phyloP scores from a whole-genome alignment of 2,113 vertebrate species.

The Gorsachius goisagi region DNA sequence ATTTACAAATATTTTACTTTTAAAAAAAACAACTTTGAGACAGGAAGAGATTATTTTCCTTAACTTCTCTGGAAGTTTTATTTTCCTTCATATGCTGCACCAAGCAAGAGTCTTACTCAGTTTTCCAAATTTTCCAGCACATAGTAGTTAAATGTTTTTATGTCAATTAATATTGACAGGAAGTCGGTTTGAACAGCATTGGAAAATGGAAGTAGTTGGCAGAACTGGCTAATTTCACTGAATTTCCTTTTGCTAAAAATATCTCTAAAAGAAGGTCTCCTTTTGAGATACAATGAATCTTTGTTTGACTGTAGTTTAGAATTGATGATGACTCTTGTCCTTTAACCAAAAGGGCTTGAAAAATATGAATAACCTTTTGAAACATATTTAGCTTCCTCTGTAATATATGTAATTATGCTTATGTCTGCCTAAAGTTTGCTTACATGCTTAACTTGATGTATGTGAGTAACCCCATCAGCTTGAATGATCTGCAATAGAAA shows the following conservation, averaged over 20 bases:
- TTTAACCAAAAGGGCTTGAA: slow-evolving; percentile 22
- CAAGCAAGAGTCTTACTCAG: neutral
- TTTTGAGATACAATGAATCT: slow-evolving; percentile 36
- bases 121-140: slow-evolving; percentile 10
- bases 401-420: neutral
- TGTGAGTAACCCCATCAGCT: neutral
- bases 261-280: slow-evolving; percentile 46
- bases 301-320: slow-evolving; percentile 41
- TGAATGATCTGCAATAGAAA: neutral
- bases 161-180: slow-evolving; percentile 59
- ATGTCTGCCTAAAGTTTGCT: neutral
- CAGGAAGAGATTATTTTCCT: neutral
- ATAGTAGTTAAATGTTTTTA: slow-evolving; percentile 19
- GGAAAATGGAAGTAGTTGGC: slow-evolving; percentile 63
- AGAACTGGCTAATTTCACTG: slow-evolving; percentile 48
- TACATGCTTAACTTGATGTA: neutral
- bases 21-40: neutral
- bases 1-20: neutral
- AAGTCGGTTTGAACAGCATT: slow-evolving; percentile 45
- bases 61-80: neutral
- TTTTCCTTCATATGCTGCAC: neutral
- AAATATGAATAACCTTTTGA: slow-evolving; percentile 58
- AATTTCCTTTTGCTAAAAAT: slow-evolving; percentile 64
- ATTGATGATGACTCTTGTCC: slow-evolving; percentile 41
- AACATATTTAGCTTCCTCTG: neutral